Evolutionary conservation across 1,140 invertebrate species (phyloP), one percentile per base, ranked within the genome.

Genomic region (Tetranychus urticae): DNA sequence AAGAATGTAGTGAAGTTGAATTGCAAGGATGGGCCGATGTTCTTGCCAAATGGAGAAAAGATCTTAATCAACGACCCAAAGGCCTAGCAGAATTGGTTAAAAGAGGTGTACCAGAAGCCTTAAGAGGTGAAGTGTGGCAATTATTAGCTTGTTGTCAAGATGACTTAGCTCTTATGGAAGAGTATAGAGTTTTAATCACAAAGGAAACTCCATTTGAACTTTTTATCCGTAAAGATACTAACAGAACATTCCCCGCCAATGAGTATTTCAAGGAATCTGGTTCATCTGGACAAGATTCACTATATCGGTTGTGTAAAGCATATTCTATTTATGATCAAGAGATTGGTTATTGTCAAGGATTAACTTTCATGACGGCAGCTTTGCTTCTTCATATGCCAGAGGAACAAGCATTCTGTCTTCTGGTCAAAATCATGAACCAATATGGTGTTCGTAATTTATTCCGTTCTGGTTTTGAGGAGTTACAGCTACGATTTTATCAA

Each of bases 331-430:
- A 92, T 72, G 94, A 99, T 72, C 81, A 84, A 65, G 94, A 98
- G 76, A 87, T 98, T 64, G 89, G 90, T 42, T 99, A 99, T 74
- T 98, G 93, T 73, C 96, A 99, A 75, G 94, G 94, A 34, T 77
- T 97, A 34, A 96, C 90, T 71, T 98, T 98, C 72, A 76, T 98
- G 47, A 89, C 89, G 59, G 94, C 93, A 65, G 89, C 90, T 63
- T 75, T 98, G 56, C 74, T 98, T 13, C 75, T 98, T 61, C 93
- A 97, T 75, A 97, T 98, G 91, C 93, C 93, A 1, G 94, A 99
- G 76, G 94, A 99, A 71, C 91, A 98, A 78, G 90, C 93, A 1
- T 99, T 99, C 73, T 91, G 88, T 72, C 83, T 98, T 5, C 72
- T 99, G 48, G 88, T 97, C 1, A 85, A 89, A 67, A 81, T 98